Conservation (phyloP, 2,888 invertebrate species). For the Prenolepis imparis region DNA sequence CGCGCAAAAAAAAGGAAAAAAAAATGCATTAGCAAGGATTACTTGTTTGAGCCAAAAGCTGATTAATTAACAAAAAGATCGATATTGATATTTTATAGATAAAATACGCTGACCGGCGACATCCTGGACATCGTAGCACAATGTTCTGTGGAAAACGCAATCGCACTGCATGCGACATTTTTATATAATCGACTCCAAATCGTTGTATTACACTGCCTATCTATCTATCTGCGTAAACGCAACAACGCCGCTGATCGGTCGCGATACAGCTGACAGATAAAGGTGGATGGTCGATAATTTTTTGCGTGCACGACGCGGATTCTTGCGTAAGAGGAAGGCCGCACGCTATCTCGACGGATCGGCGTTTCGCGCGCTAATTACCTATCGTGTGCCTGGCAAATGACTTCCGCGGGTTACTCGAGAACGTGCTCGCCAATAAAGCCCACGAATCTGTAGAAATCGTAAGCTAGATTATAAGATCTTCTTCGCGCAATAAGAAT, state of each 20-base stretch:
- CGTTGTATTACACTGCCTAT: background rate
- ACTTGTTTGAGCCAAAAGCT: background rate
- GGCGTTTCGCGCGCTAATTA: conserved; percentile 84
- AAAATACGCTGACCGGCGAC: conserved; percentile 23
- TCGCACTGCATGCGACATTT: conserved; percentile 28
- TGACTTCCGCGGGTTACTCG: conserved; percentile 81
- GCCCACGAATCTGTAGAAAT: conserved; percentile 60
- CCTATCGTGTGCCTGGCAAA: conserved; percentile 83
- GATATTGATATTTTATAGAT: conserved; percentile 53
- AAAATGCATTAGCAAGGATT: background rate
- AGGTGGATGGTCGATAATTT: conserved; percentile 68
- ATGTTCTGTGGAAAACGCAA: conserved; percentile 51
- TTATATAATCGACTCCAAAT: conserved; percentile 58
- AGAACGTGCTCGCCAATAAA: conserved; percentile 69
- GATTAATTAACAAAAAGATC: background rate
- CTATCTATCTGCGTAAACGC: conserved; percentile 21
- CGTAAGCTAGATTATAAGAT: conserved; percentile 6
- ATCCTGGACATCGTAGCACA: conserved; percentile 42
- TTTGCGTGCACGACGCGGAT: conserved; percentile 59
- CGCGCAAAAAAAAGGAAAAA: background rate
- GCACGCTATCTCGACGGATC: conserved; percentile 76
- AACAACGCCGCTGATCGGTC: conserved; percentile 60
- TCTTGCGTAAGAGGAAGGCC: conserved; percentile 76
- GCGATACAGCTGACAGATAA: conserved; percentile 65
- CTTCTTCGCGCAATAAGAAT: conserved; percentile 6